These are phyloP conservation scores for Tipula vernalis DNA, from an alignment of 2,888 invertebrate genomes.

Conservation along the genomic window DNA sequence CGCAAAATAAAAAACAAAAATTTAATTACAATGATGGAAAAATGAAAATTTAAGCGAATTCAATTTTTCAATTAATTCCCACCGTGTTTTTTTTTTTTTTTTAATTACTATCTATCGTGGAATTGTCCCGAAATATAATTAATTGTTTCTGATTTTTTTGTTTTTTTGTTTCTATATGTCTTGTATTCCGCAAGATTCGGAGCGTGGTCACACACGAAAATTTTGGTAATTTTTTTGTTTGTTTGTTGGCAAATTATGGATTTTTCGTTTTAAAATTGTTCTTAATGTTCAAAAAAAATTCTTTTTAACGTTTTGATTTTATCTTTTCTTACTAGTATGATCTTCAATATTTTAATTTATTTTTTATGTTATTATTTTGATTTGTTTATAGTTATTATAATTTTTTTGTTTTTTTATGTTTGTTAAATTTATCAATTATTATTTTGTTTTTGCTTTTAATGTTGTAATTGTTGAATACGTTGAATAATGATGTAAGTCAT, in stretches of 20 bases:
- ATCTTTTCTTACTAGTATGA: neutral
- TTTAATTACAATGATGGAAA: neutral
- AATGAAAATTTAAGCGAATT: neutral
- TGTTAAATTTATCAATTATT: constrained; percentile 5
- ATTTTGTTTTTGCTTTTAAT: constrained; percentile 10
- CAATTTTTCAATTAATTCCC: neutral
- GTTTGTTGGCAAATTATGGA: neutral
- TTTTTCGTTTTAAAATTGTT: neutral
- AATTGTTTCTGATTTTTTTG: neutral
- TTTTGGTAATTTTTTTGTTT: neutral
- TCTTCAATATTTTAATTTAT: neutral
- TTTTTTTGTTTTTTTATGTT: neutral
- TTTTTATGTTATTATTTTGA: neutral
- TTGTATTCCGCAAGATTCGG: neutral
- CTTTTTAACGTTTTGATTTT: neutral
- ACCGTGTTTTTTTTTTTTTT: neutral
- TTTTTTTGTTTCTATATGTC: neutral
- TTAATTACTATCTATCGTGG: neutral
- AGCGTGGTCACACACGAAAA: neutral
- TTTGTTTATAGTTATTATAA: neutral
- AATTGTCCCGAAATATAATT: neutral
- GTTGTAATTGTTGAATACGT: neutral
- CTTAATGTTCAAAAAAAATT: neutral
- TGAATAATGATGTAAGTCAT: neutral
- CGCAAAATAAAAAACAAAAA: neutral